Evolutionary conservation across 2,113 vertebrate genomes (phyloP), one percentile per base, ranked within the genome.

Genomic region (Loxodonta africana): DNA sequence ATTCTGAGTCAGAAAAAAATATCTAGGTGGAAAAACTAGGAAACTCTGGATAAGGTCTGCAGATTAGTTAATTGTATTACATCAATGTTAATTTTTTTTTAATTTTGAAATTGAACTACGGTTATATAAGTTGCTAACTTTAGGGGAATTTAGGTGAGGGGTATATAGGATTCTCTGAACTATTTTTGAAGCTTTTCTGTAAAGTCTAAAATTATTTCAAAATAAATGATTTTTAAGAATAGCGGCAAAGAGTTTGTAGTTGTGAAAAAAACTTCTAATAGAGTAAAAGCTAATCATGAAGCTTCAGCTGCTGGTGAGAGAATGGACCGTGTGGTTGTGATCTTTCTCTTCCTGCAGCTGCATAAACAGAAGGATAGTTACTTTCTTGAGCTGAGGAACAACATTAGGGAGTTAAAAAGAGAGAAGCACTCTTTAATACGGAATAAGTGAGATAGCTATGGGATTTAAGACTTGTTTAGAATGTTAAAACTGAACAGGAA

Each of bases 201-300:
- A 91, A 76, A 21, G 8, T 83, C 23, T 76, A 71, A 95, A 76
- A 81, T 74, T 62, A 76, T 51, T 37, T 65, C 20, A 88, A 51
- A 48, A 30, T 48, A 67, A 57, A 33, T 46, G 14, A 4, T 30
- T 60, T 44, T 90, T 63, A 63, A 33, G 26, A 67, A 73, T 33
- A 30, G 60, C 51, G 41, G 41, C 60, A 77, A 48, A 84, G 20
- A 65, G 1, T 48, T 48, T 88, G 20, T 41, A 17, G 60, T n/a
- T 83, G 5, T 88, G 46, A 77, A 69, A 37, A 37, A 87, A 67
- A 44, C 12, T 60, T 48, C 30, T 28, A 57, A 23, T 25, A 60
- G n/a, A 25, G 18, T 14, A 65, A 41, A 74, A 57, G 28, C 28
- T 76, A 46, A 26, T 63, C 11, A 6, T 1, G 0, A 3, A 8